These are phyloP conservation scores for Virgularia gustaviana DNA, from an alignment of 92 coral and sea anemone species.

Conservation along the genomic window DNA sequence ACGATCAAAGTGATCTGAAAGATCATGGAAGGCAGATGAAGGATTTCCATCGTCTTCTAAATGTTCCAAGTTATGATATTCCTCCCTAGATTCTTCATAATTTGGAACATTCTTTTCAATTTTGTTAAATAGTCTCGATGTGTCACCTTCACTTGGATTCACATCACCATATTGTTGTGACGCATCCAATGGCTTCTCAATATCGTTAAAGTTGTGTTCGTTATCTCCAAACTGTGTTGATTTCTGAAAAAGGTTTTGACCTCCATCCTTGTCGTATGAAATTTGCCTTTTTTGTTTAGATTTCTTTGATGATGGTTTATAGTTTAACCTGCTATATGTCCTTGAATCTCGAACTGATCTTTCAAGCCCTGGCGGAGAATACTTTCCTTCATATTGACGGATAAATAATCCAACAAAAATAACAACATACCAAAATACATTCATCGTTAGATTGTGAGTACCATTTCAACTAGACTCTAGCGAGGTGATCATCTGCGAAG, in stretches of 20 bases:
- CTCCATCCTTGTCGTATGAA: not conserved
- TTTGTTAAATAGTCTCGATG: too few relatives aligned
- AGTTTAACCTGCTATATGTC: conserved; percentile 6
- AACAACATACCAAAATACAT: not conserved
- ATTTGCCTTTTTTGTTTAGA: conserved; percentile 8
- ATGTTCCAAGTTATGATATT: too few relatives aligned
- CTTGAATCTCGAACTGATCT: not conserved
- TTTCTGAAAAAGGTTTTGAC: conserved; percentile 4
- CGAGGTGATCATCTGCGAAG: not conserved
- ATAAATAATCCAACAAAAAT: not conserved
- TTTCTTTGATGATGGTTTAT: not conserved
- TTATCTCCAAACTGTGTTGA: not conserved
- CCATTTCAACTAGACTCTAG: not conserved
- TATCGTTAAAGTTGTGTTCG: not conserved
- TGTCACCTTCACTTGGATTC: too few relatives aligned
- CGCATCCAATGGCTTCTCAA: not conserved
- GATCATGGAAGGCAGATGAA: too few relatives aligned
- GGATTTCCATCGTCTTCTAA: too few relatives aligned
- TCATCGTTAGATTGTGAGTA: not conserved
- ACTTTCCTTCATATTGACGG: not conserved
- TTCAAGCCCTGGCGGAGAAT: not conserved
- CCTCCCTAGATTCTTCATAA: not conserved
- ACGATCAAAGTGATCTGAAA: too few relatives aligned
- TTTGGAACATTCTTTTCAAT: too few relatives aligned
- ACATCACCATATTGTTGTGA: too few relatives aligned